Conservation (phyloP, 2,888 invertebrate species). For the Limnephilus auricula region DNA sequence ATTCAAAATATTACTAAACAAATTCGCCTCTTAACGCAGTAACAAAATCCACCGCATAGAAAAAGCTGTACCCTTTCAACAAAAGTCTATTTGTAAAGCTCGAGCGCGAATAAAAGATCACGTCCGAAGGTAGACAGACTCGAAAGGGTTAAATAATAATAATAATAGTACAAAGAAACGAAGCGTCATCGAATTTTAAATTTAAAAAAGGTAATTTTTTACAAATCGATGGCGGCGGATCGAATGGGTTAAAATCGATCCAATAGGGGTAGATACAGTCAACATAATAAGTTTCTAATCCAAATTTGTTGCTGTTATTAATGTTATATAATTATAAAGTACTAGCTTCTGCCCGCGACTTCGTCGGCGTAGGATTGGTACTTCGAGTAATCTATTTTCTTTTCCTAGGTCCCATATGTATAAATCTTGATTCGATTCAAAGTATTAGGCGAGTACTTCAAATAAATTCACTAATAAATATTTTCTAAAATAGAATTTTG, state of each 20-base stretch:
- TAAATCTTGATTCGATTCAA: too few species aligned
- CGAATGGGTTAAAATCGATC: slow-evolving; percentile 58
- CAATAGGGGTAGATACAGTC: slow-evolving; percentile 14
- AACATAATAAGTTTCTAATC: not conserved
- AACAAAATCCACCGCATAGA: slow-evolving; percentile 65
- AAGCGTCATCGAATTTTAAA: slow-evolving; percentile 61
- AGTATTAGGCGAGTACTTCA: too few species aligned
- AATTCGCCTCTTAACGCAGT: slow-evolving; percentile 63
- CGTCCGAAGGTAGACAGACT: slow-evolving; percentile 59
- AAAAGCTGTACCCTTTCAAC: slow-evolving; percentile 56
- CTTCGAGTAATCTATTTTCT: too few species aligned
- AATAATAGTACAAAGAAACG: slow-evolving; percentile 26
- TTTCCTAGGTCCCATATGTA: too few species aligned
- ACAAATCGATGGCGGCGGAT: slow-evolving; percentile 56
- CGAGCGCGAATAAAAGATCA: slow-evolving; percentile 62
- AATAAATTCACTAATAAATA: too few species aligned
- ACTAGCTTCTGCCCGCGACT: too few species aligned
- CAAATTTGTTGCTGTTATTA: not conserved
- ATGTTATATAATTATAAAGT: too few species aligned
- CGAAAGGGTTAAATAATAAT: slow-evolving; percentile 53
- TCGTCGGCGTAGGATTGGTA: too few species aligned
- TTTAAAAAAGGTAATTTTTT: slow-evolving; percentile 60
- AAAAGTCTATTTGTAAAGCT: slow-evolving; percentile 64
- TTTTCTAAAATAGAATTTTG: too few species aligned
- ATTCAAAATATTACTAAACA: slow-evolving; percentile 61